These are phyloP conservation scores for Prorops nasuta DNA, from an alignment of 1,140 invertebrate genomes.

Conservation along the genomic window DNA sequence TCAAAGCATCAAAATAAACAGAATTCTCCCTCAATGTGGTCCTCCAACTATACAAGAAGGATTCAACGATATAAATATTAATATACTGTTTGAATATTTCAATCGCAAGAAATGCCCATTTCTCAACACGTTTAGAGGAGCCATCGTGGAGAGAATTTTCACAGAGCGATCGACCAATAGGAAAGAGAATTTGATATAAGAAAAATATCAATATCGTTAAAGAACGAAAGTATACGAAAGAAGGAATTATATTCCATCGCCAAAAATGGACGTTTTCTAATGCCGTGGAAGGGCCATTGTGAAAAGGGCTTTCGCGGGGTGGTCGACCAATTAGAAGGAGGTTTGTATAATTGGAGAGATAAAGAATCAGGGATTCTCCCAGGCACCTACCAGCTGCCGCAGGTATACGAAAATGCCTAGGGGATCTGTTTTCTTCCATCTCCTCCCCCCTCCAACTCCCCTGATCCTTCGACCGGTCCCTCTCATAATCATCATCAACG, in stretches of 20 bases:
- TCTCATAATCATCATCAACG: slow-evolving; percentile 21
- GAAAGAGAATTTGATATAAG: too few species aligned
- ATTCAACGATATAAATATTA: neutral
- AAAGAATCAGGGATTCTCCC: slow-evolving; percentile 33
- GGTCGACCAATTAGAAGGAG: slow-evolving; percentile 30
- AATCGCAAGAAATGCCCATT: neutral
- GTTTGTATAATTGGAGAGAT: slow-evolving; percentile 35
- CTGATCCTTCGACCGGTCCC: neutral
- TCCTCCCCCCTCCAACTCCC: neutral
- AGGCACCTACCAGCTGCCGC: slow-evolving; percentile 31
- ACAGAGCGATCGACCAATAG: too few species aligned
- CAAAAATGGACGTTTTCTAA: neutral
- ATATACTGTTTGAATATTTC: neutral
- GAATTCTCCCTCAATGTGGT: neutral
- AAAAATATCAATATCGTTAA: too few species aligned
- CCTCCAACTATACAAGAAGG: neutral
- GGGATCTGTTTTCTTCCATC: neutral
- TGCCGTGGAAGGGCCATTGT: neutral
- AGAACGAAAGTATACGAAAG: neutral
- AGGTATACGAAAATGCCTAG: slow-evolving; percentile 5
- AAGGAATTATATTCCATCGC: neutral
- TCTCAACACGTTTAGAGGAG: neutral
- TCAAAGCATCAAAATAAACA: neutral
- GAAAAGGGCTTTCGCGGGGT: too few species aligned
- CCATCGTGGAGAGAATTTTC: too few species aligned